Evolutionary conservation across 2,113 vertebrate genomes (phyloP).

Genomic region (Xyliphius kryptos): DNA sequence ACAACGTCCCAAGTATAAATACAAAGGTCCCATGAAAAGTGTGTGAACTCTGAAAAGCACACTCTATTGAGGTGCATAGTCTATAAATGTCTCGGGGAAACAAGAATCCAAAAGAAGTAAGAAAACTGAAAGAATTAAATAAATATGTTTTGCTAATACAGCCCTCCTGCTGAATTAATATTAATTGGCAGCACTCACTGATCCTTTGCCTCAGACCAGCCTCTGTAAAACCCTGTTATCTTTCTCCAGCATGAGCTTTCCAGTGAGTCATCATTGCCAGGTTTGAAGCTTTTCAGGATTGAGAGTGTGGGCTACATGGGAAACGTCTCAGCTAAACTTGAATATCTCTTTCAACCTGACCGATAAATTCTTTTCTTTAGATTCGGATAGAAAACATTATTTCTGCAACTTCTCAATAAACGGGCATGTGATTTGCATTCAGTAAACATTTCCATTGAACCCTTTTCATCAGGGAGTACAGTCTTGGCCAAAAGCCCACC

Average conservation of each 20-base stretch:
- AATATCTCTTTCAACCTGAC: constrained; percentile 1
- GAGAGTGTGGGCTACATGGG: constrained; percentile 8
- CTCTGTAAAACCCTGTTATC: constrained; percentile 31
- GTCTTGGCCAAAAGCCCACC: neutral
- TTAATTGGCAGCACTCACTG: neutral
- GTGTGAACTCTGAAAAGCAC: too few species aligned
- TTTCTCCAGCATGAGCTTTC: constrained; percentile 15
- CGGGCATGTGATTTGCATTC: neutral
- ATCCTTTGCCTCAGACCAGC: neutral
- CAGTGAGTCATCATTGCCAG: constrained; percentile 18
- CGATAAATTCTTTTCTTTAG: neutral
- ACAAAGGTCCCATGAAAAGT: too few species aligned
- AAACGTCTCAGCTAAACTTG: constrained; percentile 5
- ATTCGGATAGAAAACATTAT: neutral
- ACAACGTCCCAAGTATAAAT: too few species aligned
- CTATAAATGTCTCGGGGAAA: too few species aligned
- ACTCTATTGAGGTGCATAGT: too few species aligned
- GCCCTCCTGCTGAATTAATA: constrained; percentile 10
- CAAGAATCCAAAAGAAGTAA: neutral
- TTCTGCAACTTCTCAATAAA: neutral
- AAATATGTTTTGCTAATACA: too few species aligned
- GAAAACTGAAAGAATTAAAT: neutral
- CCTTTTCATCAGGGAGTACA: neutral
- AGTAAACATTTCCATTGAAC: neutral
- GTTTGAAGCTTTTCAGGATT: constrained; percentile 13